These are phyloP conservation scores for Ellobius talpinus DNA, from an alignment of 2,113 vertebrate genomes.

Conservation along the genomic window DNA sequence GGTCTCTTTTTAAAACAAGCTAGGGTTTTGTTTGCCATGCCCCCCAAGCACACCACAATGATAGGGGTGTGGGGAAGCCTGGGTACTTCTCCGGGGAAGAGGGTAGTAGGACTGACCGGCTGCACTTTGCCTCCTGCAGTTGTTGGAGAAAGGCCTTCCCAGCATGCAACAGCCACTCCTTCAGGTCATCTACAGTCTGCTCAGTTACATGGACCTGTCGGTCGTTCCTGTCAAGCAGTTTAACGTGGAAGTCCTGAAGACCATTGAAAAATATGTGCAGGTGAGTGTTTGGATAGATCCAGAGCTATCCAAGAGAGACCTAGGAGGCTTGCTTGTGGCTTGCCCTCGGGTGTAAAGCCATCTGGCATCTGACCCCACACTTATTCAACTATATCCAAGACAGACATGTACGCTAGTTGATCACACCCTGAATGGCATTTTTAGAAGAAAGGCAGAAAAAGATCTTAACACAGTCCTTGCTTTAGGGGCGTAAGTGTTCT, in stretches of 20 bases:
- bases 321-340: rapidly evolving
- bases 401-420: neutral
- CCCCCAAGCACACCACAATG: neutral
- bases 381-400: too few relatives aligned
- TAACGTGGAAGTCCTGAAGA: slow-evolving; percentile 97
- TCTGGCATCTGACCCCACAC: rapidly evolving
- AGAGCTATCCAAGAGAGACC: neutral
- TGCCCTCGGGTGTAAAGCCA: too few relatives aligned
- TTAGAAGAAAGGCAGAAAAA: neutral
- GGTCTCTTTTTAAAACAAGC: neutral
- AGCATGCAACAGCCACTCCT: slow-evolving; percentile 98
- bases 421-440: too few relatives aligned
- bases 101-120: neutral
- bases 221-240: slow-evolving; percentile 96
- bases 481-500: neutral
- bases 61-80: neutral
- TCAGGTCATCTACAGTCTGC: slow-evolving; percentile 97
- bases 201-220: slow-evolving; percentile 97
- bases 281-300: slow-evolving; percentile 83
- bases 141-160: slow-evolving; percentile 97
- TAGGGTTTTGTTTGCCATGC: neutral
- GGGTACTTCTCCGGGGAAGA: too few relatives aligned
- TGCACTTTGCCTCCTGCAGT: slow-evolving; percentile 83
- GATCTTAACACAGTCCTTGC: rapidly evolving
- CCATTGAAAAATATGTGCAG: slow-evolving; percentile 98